Percentiles rank a stretch among this genome's conserved stretches.
These are phyloP conservation scores for Vireo griseus DNA, from an alignment of 2,797 vertebrate species.

Conservation along the genomic window DNA sequence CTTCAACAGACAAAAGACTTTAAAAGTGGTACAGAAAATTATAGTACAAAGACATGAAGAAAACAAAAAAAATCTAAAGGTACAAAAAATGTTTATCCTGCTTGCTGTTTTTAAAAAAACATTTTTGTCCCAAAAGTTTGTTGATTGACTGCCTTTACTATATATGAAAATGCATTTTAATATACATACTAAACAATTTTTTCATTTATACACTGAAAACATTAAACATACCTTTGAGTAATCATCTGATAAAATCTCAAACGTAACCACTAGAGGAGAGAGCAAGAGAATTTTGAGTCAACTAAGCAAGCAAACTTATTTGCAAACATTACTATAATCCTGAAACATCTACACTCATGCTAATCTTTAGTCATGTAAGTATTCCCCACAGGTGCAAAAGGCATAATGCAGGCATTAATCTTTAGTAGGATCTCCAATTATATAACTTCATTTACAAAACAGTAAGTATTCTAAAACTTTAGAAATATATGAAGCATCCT, in stretches of 20 bases:
- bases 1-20: neutral
- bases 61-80: neutral
- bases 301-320: neutral
- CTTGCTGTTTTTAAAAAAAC: neutral
- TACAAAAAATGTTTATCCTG: neutral
- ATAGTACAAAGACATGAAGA: neutral
- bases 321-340: slow-evolving; percentile 13
- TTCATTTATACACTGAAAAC: slow-evolving; percentile 12
- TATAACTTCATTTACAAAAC: neutral
- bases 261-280: slow-evolving; percentile 86
- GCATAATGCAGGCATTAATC: neutral
- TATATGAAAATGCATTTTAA: slow-evolving; percentile 36
- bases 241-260: slow-evolving; percentile 96
- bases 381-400: slow-evolving; percentile 25
- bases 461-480: neutral
- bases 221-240: slow-evolving; percentile 91
- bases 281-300: slow-evolving; percentile 48
- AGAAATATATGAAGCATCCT: neutral
- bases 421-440: slow-evolving; percentile 49
- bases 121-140: neutral
- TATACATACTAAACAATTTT: neutral
- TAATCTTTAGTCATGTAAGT: slow-evolving; percentile 1
- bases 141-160: slow-evolving; percentile 1
- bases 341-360: neutral
- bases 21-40: neutral